Evolutionary conservation across 2,113 vertebrate species (phyloP).

Genomic region (Atrichornis clamosus): DNA sequence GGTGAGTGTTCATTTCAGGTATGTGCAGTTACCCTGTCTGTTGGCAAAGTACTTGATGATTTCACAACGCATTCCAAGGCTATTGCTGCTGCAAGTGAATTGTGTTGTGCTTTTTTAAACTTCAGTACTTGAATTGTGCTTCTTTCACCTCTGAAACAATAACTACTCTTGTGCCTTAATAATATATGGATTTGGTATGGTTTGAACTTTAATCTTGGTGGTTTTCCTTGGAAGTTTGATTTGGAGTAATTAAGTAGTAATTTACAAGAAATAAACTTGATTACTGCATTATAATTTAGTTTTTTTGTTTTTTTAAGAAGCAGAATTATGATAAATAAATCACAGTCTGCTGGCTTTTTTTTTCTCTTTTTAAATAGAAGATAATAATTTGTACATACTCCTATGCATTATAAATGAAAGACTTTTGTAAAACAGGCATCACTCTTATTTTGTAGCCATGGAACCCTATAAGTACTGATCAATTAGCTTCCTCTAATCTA

Average conservation of each 20-base stretch:
- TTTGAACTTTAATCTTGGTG: neutral
- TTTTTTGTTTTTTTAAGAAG: neutral
- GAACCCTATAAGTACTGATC: neutral
- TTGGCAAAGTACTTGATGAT: neutral
- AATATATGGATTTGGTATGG: neutral
- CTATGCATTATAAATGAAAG: neutral
- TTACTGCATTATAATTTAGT: neutral
- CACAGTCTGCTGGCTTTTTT: neutral
- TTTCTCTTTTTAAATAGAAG: neutral
- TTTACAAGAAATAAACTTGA: neutral
- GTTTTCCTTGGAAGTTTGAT: neutral
- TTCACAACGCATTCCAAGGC: neutral
- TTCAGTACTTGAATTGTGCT: neutral
- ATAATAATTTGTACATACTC: neutral
- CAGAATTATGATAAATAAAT: neutral
- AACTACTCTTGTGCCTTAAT: neutral
- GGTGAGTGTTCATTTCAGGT: neutral
- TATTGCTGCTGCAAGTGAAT: neutral
- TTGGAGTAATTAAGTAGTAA: neutral
- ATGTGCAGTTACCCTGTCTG: neutral
- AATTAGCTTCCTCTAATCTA: neutral
- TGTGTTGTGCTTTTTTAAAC: neutral
- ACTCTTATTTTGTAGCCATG: neutral
- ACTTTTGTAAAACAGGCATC: neutral
- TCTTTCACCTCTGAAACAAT: neutral